phyloP scores from a whole-genome alignment of 2,113 vertebrate genomes.

The Taurulus bubalis region DNA sequence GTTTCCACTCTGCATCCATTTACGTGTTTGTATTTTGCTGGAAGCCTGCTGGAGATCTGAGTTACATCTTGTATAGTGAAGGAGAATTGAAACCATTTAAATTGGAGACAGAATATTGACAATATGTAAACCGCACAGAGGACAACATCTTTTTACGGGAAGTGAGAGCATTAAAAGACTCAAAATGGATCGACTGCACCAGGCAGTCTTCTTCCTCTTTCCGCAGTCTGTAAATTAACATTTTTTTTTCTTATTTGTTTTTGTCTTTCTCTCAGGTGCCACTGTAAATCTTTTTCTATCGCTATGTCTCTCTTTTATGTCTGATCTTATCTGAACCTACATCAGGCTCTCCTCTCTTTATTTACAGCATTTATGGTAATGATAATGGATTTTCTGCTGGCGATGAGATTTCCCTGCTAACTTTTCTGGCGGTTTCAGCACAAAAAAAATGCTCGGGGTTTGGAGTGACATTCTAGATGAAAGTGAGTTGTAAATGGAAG shows the following conservation, averaged over 20 bases:
- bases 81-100: conserved; percentile 77
- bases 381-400: conserved; percentile 72
- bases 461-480: conserved; percentile 37
- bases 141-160: conserved; percentile 68
- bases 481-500: conserved; percentile 36
- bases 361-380: conserved; percentile 74
- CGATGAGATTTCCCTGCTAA: conserved; percentile 39
- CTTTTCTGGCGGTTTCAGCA: conserved; percentile 60
- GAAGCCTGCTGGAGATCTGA: conserved; percentile 47
- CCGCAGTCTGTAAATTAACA: conserved; percentile 41
- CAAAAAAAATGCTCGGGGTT: conserved; percentile 27
- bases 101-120: conserved; percentile 78
- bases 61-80: conserved; percentile 60
- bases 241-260: conserved; percentile 17
- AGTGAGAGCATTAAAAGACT: conserved; percentile 63
- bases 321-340: conserved; percentile 46
- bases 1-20: conserved; percentile 21
- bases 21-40: conserved; percentile 46
- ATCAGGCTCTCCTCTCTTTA: conserved; percentile 48
- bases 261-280: conserved; percentile 14
- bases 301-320: conserved; percentile 26
- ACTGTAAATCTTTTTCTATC: conserved; percentile 23
- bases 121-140: conserved; percentile 61
- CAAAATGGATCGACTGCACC: conserved; percentile 58
- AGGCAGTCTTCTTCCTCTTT: conserved; percentile 17